Base-by-base conservation (phyloP, 2,888 invertebrate species). In the Tholera decimalis region DNA sequence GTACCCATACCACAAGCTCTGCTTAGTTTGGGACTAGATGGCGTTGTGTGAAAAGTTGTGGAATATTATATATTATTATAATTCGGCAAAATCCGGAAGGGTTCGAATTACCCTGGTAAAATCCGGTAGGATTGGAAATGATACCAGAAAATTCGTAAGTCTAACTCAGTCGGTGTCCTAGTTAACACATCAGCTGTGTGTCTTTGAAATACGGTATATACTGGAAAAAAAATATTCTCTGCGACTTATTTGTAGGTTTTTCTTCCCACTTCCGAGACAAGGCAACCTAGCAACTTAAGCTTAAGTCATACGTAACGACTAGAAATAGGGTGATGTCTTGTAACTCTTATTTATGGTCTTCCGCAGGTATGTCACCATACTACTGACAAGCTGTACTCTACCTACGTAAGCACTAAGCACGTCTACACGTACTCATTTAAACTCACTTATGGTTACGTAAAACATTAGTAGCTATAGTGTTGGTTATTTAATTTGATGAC, bases 331-430 rank as follows among this genome's bases (percentile, higher is more conserved):
- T 86, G 83, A 87, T 26, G 80, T 80, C 77, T 62, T 72, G 79
- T 81, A 79, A 82, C 72, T 33, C 43, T 73, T 82, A 85, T 86
- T 85, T 83, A 85, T 77, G 66, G 81, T 77, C 77, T 84, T 85
- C 83, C 77, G 80, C 63, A 39, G 77, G 67, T 54, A 71, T 78
- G 69, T 71, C 63, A 51, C 49, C 50, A 33, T 43, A 56, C 67
- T 60, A 60, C 49, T 61, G 39, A 46, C 39, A 58, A 56, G 15
- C n/a, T 64, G 47, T 44, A 41, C 49, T 54, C 28, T 22, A 77
- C 13, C 18, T 54, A 49, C 11, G 18, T 49, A 11, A 6, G 22
- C 18, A 22, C 26, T 6, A 28, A 22, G 6, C 30, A 35, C 3
- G n/a, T 11, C 1, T 24, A 26, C 30, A 57, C 13, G 37, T 33